Conservation (phyloP, 1,140 invertebrate species). For the Bombus pyrosoma region DNA sequence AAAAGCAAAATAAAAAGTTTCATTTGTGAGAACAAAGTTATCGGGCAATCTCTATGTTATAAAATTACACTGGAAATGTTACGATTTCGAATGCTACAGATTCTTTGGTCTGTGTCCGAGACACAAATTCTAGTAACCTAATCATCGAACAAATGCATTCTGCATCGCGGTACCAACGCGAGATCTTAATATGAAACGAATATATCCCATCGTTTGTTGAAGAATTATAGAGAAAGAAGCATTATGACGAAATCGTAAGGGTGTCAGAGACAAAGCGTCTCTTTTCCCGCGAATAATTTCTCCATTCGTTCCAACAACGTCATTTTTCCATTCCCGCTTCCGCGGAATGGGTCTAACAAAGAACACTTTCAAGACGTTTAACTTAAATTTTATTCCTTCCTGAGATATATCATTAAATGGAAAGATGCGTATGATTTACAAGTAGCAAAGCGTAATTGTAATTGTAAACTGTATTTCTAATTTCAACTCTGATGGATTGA, state of each 20-base stretch:
- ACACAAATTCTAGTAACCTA: not conserved
- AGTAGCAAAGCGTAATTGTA: not conserved
- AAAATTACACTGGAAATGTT: not conserved
- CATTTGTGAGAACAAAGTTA: not conserved
- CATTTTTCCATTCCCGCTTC: constrained; percentile 45
- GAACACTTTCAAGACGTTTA: constrained; percentile 7
- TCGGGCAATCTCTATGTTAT: not conserved
- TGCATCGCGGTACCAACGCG: no score
- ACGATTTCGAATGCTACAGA: not conserved
- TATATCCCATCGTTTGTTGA: constrained; percentile 45
- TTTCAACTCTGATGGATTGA: not conserved
- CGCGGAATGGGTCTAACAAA: constrained; percentile 30
- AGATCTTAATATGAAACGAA: constrained; percentile 56
- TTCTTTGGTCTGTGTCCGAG: not conserved
- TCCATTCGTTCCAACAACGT: constrained; percentile 57
- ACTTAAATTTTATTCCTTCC: not conserved
- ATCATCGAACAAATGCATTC: constrained; percentile 5
- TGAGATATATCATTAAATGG: not conserved
- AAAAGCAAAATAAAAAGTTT: no score
- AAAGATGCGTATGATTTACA: not conserved
- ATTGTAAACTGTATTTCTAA: not conserved
- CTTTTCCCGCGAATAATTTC: constrained; percentile 60
- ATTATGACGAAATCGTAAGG: constrained; percentile 49
- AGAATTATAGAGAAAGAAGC: constrained; percentile 47
- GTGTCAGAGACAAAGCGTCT: constrained; percentile 65